Conservation (phyloP, 2,888 invertebrate species). For the Drosophila hawaiiensis region DNA sequence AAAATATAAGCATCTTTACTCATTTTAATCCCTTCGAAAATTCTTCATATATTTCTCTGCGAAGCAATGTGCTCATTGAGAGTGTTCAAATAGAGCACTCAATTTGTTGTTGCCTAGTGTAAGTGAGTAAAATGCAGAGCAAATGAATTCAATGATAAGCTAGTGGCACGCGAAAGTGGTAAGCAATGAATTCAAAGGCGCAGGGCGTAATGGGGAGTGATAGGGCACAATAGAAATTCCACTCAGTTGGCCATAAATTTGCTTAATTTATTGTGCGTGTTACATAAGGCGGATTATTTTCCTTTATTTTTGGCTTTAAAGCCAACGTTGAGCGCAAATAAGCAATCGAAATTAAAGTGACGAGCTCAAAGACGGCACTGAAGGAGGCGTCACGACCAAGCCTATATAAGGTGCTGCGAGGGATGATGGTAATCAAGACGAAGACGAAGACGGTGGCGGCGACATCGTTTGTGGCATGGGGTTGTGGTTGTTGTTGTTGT, state of each 20-base stretch:
- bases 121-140: slow-evolving; percentile 11
- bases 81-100: too few relatives aligned
- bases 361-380: slow-evolving; percentile 1
- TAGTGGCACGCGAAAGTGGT: slow-evolving; percentile 62
- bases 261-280: slow-evolving; percentile 73
- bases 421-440: background rate
- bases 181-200: slow-evolving; percentile 40
- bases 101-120: slow-evolving; percentile 39
- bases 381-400: background rate
- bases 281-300: slow-evolving; percentile 2
- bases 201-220: background rate
- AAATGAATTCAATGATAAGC: slow-evolving; percentile 42
- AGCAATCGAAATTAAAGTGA: slow-evolving; percentile 46
- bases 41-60: background rate
- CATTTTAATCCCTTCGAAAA: background rate
- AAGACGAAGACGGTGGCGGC: background rate
- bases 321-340: slow-evolving; percentile 39
- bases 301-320: slow-evolving; percentile 52
- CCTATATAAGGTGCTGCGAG: background rate
- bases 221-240: slow-evolving; percentile 1
- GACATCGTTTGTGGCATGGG: slow-evolving; percentile 28
- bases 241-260: slow-evolving; percentile 62
- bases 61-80: background rate
- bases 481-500: slow-evolving; percentile 34
- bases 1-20: too few relatives aligned